phyloP scores from a whole-genome alignment of 2,797 vertebrate genomes.

The Rhinatrema bivittatum region DNA sequence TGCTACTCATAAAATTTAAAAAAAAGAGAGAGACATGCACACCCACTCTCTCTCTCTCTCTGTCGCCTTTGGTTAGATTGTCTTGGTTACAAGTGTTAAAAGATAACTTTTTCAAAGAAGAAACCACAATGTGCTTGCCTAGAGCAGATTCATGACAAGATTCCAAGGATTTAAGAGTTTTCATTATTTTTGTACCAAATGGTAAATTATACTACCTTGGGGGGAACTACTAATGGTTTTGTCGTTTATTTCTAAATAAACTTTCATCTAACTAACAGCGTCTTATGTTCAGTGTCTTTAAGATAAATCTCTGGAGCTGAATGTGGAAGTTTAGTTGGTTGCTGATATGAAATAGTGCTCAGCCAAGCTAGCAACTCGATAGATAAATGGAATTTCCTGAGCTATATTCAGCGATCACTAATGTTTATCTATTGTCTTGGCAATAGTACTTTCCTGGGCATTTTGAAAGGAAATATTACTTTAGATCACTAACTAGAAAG shows the following conservation, averaged over 20 bases:
- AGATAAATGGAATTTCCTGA: conserved; percentile 66
- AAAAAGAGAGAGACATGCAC: conserved; percentile 49
- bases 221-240: too few species aligned
- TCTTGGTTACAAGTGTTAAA: conserved; percentile 63
- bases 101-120: conserved; percentile 66
- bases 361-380: conserved; percentile 59
- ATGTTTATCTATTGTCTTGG: conserved; percentile 48
- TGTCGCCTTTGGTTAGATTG: conserved; percentile 67
- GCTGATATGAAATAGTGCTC: conserved; percentile 45
- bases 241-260: too few species aligned
- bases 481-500: too few species aligned
- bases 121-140: conserved; percentile 38
- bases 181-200: conserved; percentile 10
- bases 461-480: too few species aligned
- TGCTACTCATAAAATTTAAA: conserved; percentile 53
- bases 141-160: conserved; percentile 34
- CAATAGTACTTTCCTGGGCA: too few species aligned
- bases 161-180: conserved; percentile 31
- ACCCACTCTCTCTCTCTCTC: too few species aligned
- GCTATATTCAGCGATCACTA: conserved; percentile 28
- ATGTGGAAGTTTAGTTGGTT: conserved; percentile 24
- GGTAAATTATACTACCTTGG: too few species aligned
- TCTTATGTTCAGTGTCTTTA: too few species aligned
- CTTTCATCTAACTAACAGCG: too few species aligned
- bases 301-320: conserved; percentile 24